A percentile compares a stretch with the other conserved stretches of the same genome.
These are phyloP conservation scores for Galagoides demidoff DNA, from an alignment of 2,797 vertebrate genomes.

Conservation along the genomic window DNA sequence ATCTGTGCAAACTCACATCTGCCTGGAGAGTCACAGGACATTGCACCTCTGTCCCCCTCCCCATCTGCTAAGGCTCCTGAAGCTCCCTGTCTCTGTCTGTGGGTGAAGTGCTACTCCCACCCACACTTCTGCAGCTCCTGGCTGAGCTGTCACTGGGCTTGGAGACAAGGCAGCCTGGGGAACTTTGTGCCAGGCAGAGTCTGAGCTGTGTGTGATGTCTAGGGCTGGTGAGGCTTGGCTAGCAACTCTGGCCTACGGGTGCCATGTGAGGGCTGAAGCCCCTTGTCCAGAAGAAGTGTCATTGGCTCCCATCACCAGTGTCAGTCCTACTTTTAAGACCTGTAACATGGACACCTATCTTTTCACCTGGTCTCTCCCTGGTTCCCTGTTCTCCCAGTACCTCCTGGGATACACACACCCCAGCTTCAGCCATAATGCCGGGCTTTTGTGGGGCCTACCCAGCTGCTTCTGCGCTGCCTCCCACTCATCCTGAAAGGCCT, in stretches of 20 bases:
- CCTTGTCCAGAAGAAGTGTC: neutral
- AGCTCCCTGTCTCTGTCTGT: neutral
- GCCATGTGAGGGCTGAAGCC: neutral
- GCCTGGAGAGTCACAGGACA: neutral
- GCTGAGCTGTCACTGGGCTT: neutral
- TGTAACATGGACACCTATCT: neutral
- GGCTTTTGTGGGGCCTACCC: neutral
- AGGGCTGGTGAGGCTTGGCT: neutral
- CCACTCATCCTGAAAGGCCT: neutral
- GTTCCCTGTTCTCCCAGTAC: rapidly evolving
- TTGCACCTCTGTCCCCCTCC: rapidly evolving
- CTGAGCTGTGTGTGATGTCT: neutral
- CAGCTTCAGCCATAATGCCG: rapidly evolving
- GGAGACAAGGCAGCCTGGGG: neutral
- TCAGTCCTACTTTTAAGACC: neutral
- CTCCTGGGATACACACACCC: rapidly evolving
- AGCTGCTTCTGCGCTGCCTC: neutral
- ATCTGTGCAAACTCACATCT: too few relatives aligned
- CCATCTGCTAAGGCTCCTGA: neutral
- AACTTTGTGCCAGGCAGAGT: neutral
- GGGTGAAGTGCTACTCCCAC: neutral
- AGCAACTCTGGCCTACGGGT: neutral
- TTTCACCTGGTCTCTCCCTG: neutral
- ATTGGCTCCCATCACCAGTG: neutral
- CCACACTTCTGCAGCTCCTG: neutral